Evolutionary conservation across 2,888 invertebrate genomes (phyloP).

Genomic region (Arrhopalites spinosus): DNA sequence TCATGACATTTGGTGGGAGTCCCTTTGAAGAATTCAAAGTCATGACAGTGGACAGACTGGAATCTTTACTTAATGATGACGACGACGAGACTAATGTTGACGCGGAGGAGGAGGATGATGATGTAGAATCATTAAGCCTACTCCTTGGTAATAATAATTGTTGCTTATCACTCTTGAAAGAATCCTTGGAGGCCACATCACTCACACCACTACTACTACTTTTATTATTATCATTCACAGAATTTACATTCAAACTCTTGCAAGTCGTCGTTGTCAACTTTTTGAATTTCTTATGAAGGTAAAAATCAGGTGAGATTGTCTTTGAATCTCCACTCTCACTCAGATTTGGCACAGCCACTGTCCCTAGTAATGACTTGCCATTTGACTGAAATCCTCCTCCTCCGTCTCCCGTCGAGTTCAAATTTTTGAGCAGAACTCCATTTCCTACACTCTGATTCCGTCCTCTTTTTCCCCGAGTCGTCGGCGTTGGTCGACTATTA

Average conservation of each 20-base stretch:
- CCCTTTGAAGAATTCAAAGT: background rate
- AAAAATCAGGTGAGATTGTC: slow-evolving; percentile 61
- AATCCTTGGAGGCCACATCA: slow-evolving; percentile 14
- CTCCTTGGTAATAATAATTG: background rate
- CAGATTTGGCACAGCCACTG: background rate
- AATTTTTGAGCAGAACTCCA: slow-evolving; percentile 11
- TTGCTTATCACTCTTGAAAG: background rate
- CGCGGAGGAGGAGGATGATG: too few species aligned
- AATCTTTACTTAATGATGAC: slow-evolving; percentile 2
- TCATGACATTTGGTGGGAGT: background rate
- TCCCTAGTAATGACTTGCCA: background rate
- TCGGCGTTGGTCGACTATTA: background rate
- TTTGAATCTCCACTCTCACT: background rate
- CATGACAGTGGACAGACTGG: background rate
- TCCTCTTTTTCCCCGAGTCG: slow-evolving; percentile 26
- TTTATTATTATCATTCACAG: background rate
- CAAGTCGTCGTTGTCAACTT: slow-evolving; percentile 71
- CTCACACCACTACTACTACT: slow-evolving; percentile 10
- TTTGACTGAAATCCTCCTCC: background rate
- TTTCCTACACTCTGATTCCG: slow-evolving; percentile 39
- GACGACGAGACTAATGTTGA: background rate
- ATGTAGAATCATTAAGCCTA: background rate
- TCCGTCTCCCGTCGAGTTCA: background rate
- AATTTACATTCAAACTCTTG: background rate
- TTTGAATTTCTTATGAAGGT: slow-evolving; percentile 92